Base-by-base conservation (phyloP, 2,888 invertebrate genomes). In the Noctuana brunneofusca region DNA sequence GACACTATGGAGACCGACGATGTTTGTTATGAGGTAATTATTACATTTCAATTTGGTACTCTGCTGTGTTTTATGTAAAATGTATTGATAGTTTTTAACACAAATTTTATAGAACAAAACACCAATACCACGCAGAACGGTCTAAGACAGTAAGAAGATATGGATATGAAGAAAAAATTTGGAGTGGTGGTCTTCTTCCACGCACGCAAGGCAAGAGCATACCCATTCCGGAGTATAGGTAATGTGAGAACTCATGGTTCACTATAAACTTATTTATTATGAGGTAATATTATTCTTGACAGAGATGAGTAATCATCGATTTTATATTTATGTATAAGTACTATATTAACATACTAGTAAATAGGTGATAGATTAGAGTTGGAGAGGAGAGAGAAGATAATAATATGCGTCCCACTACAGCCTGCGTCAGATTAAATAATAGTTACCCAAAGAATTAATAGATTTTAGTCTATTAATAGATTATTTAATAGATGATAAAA, bases 121-220 rank as follows among this genome's bases (percentile, higher is more conserved):
- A 87, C 22, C 77, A 95, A 68, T 94, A 95, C 81, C 92, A 95
- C 86, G 92, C 94, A 60, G 93, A 94, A 64, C 93, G 93, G 87
- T 71, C 95, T 1, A 94, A 94, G 2, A 72, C 94, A 11, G 75
- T 95, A 3, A 92, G 95, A 60, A 92, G 96, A 71, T 93, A 94
- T 78, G 97, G 96, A 1, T 96, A 95, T 72, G 79, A 93, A 66
- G 96, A 97, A 50, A 88, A 86, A 66, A 85, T 96, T 50, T 89
- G 94, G 72, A 91, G 92, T 72, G 89, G 89, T 64, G 97, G 97
- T 1, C 72, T 94, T 24, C 83, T 97, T 59, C 97, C 97, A 0
- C 94, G 96, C 72, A 75, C 92, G 41, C 88, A 92, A 64, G 92
- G 92, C 1, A 91, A 80, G 32, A 83, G 85, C 62, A 77, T 93